A percentile compares a stretch with the other conserved stretches of the same genome.
These are phyloP conservation scores for Plestiodon gilberti DNA, from an alignment of 2,113 vertebrate species.

Conservation along the genomic window DNA sequence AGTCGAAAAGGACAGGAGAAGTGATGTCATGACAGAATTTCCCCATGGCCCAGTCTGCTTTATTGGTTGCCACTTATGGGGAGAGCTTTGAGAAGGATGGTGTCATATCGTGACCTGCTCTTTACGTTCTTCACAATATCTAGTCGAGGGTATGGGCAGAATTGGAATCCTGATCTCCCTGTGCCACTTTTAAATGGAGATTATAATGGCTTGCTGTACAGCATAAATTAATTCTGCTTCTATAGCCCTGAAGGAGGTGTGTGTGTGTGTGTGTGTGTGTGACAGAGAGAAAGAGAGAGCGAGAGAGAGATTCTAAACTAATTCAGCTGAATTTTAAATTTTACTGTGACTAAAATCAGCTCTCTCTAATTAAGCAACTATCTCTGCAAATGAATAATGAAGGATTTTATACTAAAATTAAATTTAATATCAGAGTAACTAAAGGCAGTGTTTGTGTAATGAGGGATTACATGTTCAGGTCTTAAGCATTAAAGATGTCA, in stretches of 20 bases:
- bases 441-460: slow-evolving; percentile 42
- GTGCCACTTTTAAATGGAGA: not conserved
- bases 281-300: not conserved
- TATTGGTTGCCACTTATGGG: not conserved
- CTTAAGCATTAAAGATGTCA: not conserved
- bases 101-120: too few relatives aligned
- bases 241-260: not conserved
- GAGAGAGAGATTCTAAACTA: not conserved
- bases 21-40: not conserved
- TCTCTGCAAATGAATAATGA: not conserved
- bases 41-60: not conserved
- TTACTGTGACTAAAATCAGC: not conserved
- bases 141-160: not conserved
- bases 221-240: not conserved
- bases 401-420: not conserved
- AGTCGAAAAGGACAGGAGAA: not conserved
- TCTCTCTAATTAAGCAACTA: slow-evolving; percentile 25
- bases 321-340: not conserved
- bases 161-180: not conserved
- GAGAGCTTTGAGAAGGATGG: too few relatives aligned
- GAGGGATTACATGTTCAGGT: not conserved
- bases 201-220: not conserved
- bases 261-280: too few relatives aligned
- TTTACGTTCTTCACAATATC: not conserved
- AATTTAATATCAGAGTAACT: slow-evolving; percentile 51